Evolutionary conservation across 2,797 vertebrate genomes (phyloP).

Genomic region (Coilia nasus): DNA sequence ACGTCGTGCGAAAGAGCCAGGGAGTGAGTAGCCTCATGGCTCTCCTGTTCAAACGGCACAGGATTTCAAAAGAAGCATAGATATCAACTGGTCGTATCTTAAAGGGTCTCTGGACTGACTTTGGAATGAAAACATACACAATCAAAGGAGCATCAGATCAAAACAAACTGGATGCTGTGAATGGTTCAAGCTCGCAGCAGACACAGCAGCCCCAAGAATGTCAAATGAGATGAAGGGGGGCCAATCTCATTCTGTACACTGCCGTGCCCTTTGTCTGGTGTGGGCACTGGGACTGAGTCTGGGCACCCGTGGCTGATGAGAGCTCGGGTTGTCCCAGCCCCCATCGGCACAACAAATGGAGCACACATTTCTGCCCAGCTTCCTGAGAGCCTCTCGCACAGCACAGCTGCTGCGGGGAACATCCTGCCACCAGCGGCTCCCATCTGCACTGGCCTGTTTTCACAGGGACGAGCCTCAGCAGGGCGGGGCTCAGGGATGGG

Average conservation of each 20-base stretch:
- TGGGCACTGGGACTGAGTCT: not conserved
- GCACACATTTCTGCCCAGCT: not conserved
- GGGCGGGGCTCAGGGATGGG: conserved; percentile 11
- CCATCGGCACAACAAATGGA: not conserved
- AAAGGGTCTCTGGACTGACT: not conserved
- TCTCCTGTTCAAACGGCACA: not conserved
- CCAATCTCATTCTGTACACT: too few species aligned
- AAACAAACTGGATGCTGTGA: not conserved
- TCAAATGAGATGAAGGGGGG: not conserved
- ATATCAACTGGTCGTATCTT: conserved; percentile 13
- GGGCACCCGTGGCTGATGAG: not conserved
- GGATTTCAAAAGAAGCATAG: not conserved
- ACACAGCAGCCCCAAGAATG: not conserved
- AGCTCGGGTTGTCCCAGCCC: not conserved
- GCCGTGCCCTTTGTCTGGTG: not conserved
- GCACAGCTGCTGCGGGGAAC: not conserved
- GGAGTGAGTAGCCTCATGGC: not conserved
- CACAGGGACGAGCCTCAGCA: not conserved
- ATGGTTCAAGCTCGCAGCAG: not conserved
- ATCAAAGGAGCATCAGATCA: not conserved
- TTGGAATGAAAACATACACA: not conserved
- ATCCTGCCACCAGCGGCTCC: conserved; percentile 9
- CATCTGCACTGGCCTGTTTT: conserved; percentile 16
- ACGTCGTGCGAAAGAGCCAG: not conserved
- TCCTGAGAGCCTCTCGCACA: conserved; percentile 9